Conservation (phyloP, 2,113 vertebrate species). For the Campylomormyrus tamandua region DNA sequence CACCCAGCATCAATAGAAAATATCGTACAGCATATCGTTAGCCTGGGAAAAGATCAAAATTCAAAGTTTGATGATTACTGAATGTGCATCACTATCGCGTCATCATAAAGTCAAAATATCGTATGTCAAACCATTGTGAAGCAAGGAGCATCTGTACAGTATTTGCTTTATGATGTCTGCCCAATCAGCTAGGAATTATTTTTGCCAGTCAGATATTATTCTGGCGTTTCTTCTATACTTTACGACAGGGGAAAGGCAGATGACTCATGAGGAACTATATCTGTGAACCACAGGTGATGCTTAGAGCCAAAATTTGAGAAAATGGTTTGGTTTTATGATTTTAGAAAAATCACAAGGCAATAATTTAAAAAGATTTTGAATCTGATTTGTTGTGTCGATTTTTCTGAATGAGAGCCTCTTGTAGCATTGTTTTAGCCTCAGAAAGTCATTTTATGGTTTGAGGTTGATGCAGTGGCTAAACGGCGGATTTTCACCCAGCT, state of each 20-base stretch:
- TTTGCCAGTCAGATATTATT: neutral
- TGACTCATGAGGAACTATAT: neutral
- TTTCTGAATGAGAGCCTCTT: neutral
- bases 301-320: neutral
- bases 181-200: neutral
- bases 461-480: neutral
- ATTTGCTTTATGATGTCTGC: neutral
- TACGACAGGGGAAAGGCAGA: neutral
- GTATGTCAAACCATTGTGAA: neutral
- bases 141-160: neutral
- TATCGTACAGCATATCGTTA: neutral
- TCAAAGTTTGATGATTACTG: neutral
- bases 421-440: neutral
- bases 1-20: neutral
- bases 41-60: neutral
- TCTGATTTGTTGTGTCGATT: neutral
- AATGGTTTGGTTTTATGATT: neutral
- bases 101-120: neutral
- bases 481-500: neutral
- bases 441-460: neutral
- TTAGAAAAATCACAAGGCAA: neutral
- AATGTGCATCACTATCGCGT: neutral
- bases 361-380: neutral
- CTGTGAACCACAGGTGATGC: neutral
- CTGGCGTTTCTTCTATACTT: neutral